Percentiles rank a stretch among this genome's conserved stretches.
These are phyloP conservation scores for Myioborus miniatus DNA, from an alignment of 2,797 vertebrate genomes.

Conservation along the genomic window DNA sequence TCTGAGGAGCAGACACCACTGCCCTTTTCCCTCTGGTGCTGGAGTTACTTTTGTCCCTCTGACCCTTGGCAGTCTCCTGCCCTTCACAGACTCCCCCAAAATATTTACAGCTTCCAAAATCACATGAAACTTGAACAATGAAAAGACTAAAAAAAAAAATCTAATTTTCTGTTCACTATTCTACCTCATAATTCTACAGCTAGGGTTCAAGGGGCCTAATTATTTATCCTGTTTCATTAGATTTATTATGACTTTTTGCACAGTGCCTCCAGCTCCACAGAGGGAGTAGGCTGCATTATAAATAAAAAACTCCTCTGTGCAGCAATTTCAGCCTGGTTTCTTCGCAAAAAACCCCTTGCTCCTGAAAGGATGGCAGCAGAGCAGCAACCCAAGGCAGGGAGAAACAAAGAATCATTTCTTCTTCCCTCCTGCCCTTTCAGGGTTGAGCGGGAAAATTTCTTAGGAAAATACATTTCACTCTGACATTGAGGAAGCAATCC, in stretches of 20 bases:
- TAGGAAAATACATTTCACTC: neutral
- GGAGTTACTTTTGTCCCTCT: rapidly evolving
- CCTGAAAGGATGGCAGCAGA: neutral
- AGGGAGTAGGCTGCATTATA: neutral
- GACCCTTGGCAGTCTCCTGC: neutral
- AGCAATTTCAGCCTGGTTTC: neutral
- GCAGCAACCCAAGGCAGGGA: neutral
- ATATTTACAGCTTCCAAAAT: neutral
- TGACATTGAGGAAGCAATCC: neutral
- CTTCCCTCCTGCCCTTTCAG: neutral
- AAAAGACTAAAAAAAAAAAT: neutral
- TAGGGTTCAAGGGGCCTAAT: neutral
- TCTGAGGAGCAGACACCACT: neutral
- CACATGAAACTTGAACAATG: rapidly evolving
- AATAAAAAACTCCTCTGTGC: neutral
- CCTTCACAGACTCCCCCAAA: neutral
- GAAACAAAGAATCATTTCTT: neutral
- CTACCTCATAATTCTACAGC: neutral
- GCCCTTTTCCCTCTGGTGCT: neutral
- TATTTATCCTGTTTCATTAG: neutral
- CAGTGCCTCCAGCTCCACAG: neutral
- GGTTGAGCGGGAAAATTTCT: neutral
- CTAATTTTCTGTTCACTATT: neutral
- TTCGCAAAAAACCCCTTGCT: neutral
- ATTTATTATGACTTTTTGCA: neutral